Percentiles rank a stretch among this genome's conserved stretches.
phyloP scores from a whole-genome alignment of 2,888 invertebrate genomes.

The Pterobdella sp. region DNA sequence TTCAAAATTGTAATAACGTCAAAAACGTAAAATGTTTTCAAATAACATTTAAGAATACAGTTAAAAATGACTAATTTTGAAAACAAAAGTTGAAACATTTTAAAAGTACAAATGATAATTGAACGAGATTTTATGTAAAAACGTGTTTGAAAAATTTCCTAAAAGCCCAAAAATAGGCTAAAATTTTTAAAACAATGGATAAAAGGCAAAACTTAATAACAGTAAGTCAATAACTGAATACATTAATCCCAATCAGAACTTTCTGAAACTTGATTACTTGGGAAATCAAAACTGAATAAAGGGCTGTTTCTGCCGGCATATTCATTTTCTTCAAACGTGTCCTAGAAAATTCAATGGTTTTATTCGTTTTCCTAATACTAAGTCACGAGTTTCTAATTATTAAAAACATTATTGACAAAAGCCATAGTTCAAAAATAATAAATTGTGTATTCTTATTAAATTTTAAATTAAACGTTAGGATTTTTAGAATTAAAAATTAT shows the following conservation, averaged over 20 bases:
- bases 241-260: no score
- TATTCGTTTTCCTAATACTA: no score
- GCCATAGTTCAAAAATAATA: no score
- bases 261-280: no score
- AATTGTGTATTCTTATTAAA: no score
- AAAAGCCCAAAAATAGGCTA: not conserved
- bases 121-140: not conserved
- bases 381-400: no score
- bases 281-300: not conserved
- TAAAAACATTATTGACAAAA: no score
- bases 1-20: not conserved
- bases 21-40: not conserved
- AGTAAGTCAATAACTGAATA: no score
- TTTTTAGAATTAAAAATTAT: no score
- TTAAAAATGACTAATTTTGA: not conserved
- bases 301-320: constrained; percentile 8
- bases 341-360: no score
- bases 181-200: not conserved
- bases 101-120: not conserved
- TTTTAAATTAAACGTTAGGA: no score
- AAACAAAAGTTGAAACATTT: not conserved
- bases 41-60: not conserved
- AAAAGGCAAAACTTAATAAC: not conserved
- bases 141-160: no score
- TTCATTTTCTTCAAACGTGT: not conserved